These are phyloP conservation scores for Dasyprocta punctata DNA, from an alignment of 2,113 vertebrate genomes.

Conservation along the genomic window DNA sequence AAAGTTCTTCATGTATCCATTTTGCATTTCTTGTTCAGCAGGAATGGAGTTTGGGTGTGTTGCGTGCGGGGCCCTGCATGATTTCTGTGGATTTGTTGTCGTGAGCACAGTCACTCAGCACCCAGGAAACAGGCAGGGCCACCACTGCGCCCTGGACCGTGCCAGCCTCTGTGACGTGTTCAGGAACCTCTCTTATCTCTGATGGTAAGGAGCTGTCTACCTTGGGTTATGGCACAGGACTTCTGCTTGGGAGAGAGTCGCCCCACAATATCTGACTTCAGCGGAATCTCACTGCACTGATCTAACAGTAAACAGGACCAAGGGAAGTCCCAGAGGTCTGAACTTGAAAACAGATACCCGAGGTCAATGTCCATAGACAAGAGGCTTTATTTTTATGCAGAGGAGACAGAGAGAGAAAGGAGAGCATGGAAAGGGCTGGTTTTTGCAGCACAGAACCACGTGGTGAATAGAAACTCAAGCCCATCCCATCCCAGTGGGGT, in stretches of 20 bases:
- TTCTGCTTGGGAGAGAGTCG: background rate
- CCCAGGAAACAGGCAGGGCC: background rate
- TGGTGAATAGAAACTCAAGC: background rate
- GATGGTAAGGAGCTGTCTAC: background rate
- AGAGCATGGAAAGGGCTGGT: background rate
- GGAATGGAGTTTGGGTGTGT: rapidly evolving
- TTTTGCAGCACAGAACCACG: background rate
- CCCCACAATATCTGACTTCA: background rate
- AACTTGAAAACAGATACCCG: constrained; percentile 5
- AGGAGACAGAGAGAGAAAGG: background rate
- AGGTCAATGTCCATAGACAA: background rate
- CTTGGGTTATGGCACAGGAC: background rate
- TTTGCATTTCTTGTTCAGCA: background rate
- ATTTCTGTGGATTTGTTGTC: no score
- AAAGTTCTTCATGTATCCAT: background rate
- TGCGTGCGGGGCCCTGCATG: no score
- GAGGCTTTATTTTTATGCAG: constrained; percentile 25
- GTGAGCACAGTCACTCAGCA: background rate
- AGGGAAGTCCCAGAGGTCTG: background rate
- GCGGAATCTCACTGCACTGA: background rate
- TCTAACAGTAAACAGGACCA: background rate
- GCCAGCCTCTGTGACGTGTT: rapidly evolving
- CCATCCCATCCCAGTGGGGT: background rate
- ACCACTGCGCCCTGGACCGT: background rate
- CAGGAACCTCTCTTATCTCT: background rate